Evolutionary conservation across 64 coral and sea anemone species (phyloP).

Genomic region (Hydrozoanthus tunicans): DNA sequence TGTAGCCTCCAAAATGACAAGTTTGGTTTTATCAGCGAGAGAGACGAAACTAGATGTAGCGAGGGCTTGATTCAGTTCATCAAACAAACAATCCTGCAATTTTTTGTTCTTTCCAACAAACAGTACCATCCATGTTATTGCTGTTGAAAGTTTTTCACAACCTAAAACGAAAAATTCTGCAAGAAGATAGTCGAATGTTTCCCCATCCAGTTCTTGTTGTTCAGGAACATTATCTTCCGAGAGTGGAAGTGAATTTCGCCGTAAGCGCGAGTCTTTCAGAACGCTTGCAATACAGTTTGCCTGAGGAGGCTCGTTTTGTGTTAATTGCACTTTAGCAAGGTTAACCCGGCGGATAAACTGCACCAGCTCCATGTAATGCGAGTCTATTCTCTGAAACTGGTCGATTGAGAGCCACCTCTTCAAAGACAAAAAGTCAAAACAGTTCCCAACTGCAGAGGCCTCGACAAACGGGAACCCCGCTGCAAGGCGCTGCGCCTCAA

Average conservation of each 20-base stretch:
- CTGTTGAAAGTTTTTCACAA: conserved; percentile 8
- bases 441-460: conserved; percentile 14
- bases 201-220: conserved; percentile 11
- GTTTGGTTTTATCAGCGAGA: conserved; percentile 22
- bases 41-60: neutral
- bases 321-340: neutral
- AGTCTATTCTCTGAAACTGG: conserved; percentile 7
- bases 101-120: neutral
- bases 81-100: neutral
- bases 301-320: neutral
- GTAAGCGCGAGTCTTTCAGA: conserved; percentile 30
- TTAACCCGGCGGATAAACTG: conserved; percentile 24
- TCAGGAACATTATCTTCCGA: conserved; percentile 44
- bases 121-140: conserved; percentile 13
- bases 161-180: conserved; percentile 32
- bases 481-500: conserved; percentile 30
- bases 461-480: neutral
- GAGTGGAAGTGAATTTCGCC: conserved; percentile 56
- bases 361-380: conserved; percentile 11
- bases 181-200: conserved; percentile 35
- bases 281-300: conserved; percentile 18
- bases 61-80: neutral
- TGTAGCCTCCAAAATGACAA: conserved; percentile 42
- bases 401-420: neutral
- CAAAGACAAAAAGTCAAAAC: conserved; percentile 35